A percentile compares a stretch with the other conserved stretches of the same genome.
These are phyloP conservation scores for Cettia cetti DNA, from an alignment of 2,113 vertebrate species.

Conservation along the genomic window DNA sequence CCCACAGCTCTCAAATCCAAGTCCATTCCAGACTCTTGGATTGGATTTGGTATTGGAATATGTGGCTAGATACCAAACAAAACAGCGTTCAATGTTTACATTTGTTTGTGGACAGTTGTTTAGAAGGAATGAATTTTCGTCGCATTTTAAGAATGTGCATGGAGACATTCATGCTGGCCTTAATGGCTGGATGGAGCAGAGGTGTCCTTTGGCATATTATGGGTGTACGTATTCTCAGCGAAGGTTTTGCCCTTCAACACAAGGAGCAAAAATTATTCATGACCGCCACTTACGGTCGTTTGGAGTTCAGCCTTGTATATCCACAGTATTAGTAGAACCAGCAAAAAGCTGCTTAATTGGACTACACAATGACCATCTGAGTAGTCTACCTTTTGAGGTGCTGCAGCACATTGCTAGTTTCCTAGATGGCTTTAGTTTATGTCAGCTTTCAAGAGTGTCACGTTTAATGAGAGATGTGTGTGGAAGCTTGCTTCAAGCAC, in stretches of 20 bases:
- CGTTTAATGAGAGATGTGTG: conserved; percentile 94
- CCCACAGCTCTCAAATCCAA: conserved; percentile 92
- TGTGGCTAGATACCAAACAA: conserved; percentile 94
- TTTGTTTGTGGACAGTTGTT: conserved; percentile 96
- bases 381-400: conserved; percentile 90
- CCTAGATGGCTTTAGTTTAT: conserved; percentile 95
- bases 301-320: conserved; percentile 85
- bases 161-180: conserved; percentile 97
- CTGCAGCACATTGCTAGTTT: conserved; percentile 92
- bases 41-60: conserved; percentile 92
- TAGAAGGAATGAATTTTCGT: conserved; percentile 94
- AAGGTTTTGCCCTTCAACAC: conserved; percentile 87
- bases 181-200: conserved; percentile 98
- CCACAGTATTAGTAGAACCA: conserved; percentile 72
- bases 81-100: conserved; percentile 97
- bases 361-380: conserved; percentile 82
- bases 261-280: conserved; percentile 88
- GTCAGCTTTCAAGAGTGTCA: conserved; percentile 93
- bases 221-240: conserved; percentile 96
- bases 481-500: conserved; percentile 90
- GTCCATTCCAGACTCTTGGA: conserved; percentile 91
- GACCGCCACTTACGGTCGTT: conserved; percentile 91
- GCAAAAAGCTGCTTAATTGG: conserved; percentile 71
- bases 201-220: conserved; percentile 95
- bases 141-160: conserved; percentile 96